Base-by-base conservation (phyloP, 2,888 invertebrate species). In the Tenthredo amoena region DNA sequence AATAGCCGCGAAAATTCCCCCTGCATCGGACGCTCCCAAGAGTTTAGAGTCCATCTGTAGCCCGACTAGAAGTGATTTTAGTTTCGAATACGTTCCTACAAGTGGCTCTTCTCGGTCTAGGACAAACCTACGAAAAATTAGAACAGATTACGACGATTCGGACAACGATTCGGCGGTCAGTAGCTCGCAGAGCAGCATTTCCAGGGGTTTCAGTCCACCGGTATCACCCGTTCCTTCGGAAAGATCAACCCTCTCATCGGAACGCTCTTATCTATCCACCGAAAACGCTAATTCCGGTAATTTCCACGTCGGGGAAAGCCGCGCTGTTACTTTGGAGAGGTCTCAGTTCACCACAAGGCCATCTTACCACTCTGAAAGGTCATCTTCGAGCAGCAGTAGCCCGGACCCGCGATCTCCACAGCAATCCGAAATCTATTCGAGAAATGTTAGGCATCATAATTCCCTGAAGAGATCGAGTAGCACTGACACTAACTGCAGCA, bases 121-220 rank as follows among this genome's bases (percentile, higher is more conserved):
- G 90, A 93, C 87, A 26, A 86, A 83, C 7, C 89, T 89, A 50
- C 88, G 89, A 58, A 90, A 91, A 68, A 88, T 89, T n/a, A 87
- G 88, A 62, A 88, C 89, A 65, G 92, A 95, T 93, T 90, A 94
- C 89, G 95, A 96, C 88, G 97, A 97, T 89, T 97, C 97, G 90
- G 98, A 98, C 92, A 97, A 97, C 90, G 98, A 98, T 93, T 98
- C 98, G 43, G 98, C 98, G 5, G 97, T 98, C 92, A 98, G 98
- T 77, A 97, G 97, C 88, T 96, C 97, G 84, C 97, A 97, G 72
- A 97, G 97, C 92, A 96, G 96, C 91, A 95, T 97, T 88, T 97
- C 97, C 3, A 96, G 96, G 87, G 96, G 96, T 86, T 96, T 96
- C 88, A 97, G 98, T 40, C 97, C 96, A 1, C 96, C 96, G 5